A percentile compares a stretch with the other conserved stretches of the same genome.
Conservation (phyloP, 30 jellyfish, hydroid and myxozoan species). For the Mastigias papua region DNA sequence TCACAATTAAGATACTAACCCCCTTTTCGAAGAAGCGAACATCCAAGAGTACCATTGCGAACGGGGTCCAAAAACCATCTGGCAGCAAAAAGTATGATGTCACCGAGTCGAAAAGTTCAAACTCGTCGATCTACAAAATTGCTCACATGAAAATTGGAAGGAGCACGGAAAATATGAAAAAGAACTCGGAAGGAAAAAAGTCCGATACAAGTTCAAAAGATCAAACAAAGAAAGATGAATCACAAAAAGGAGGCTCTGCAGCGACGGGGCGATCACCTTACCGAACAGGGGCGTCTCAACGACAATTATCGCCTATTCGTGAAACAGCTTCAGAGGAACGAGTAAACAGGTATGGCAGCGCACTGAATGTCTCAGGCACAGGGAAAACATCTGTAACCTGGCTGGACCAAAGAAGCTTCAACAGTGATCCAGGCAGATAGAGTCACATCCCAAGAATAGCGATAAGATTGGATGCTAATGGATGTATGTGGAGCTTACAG, state of each 20-base stretch:
- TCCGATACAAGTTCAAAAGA: conserved; percentile 24
- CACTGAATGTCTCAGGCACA: conserved; percentile 49
- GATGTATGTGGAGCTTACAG: too few species aligned
- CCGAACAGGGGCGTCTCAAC: conserved; percentile 68
- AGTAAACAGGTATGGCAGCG: conserved; percentile 35
- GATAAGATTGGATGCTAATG: too few species aligned
- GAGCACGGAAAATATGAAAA: conserved; percentile 37
- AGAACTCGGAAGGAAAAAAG: conserved; percentile 26
- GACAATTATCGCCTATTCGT: conserved; percentile 78
- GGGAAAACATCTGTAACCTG: conserved; percentile 70
- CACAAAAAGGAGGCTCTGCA: background rate
- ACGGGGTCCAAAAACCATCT: conserved; percentile 25
- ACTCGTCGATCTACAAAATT: conserved; percentile 72
- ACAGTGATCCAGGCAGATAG: conserved; percentile 64
- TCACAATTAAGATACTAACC: conserved; percentile 86
- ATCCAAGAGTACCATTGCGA: conserved; percentile 76
- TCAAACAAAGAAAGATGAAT: conserved; percentile 54
- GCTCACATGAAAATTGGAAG: conserved; percentile 88
- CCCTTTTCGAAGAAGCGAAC: conserved; percentile 90
- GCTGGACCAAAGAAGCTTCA: conserved; percentile 68
- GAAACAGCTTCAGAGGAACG: conserved; percentile 71
- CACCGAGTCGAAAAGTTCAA: conserved; percentile 25
- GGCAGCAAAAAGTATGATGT: conserved; percentile 6
- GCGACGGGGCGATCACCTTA: conserved; percentile 70
- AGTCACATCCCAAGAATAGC: background rate